Conservation (phyloP, 2,113 vertebrate species). For the Scophthalmus maximus region DNA sequence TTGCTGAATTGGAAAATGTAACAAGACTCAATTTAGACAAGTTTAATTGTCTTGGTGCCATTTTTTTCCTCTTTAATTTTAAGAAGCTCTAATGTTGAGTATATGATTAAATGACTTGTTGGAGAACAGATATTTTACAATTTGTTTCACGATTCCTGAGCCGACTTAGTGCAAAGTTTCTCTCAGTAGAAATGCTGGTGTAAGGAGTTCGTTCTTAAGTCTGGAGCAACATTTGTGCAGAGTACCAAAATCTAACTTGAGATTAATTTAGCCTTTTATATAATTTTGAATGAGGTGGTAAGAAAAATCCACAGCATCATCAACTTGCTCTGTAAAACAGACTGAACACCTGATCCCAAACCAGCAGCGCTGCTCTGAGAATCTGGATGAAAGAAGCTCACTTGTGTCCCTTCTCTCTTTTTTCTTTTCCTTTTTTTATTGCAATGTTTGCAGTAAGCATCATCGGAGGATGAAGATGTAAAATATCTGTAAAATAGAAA, state of each 20-base stretch:
- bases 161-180: constrained; percentile 16
- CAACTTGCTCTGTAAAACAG: constrained; percentile 1
- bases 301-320: background rate
- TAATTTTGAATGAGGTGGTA: background rate
- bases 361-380: constrained; percentile 44
- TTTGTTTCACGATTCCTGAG: constrained; percentile 34
- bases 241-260: constrained; percentile 1
- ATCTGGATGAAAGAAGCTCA: constrained; percentile 20
- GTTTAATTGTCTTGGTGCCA: background rate
- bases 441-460: constrained; percentile 24
- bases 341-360: constrained; percentile 16
- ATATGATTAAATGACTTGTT: constrained; percentile 20
- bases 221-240: background rate
- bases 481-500: constrained; percentile 42
- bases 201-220: constrained; percentile 11
- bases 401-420: background rate
- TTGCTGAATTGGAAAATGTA: too few species aligned
- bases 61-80: background rate
- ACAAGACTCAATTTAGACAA: too few species aligned
- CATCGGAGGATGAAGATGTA: constrained; percentile 28
- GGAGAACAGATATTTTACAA: constrained; percentile 49
- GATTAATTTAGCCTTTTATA: constrained; percentile 8
- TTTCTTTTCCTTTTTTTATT: background rate
- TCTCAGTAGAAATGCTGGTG: constrained; percentile 48
- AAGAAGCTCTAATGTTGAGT: constrained; percentile 45